Percentiles rank a stretch among this genome's conserved stretches.
phyloP scores from a whole-genome alignment of 2,888 invertebrate species.

The Ormyrus labotus region DNA sequence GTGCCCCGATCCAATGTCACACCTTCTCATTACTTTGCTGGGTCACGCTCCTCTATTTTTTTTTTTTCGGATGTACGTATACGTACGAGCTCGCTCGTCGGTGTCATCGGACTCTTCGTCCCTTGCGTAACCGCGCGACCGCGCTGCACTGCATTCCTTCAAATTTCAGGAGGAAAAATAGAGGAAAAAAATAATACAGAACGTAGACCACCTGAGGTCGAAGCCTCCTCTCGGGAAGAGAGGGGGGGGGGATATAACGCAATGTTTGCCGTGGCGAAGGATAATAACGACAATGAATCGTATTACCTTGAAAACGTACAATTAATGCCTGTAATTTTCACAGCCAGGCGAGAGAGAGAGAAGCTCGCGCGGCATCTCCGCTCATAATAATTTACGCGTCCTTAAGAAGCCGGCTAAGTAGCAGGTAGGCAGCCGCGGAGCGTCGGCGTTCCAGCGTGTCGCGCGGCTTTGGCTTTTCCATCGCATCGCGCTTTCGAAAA shows the following conservation, averaged over 20 bases:
- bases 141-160: too few relatives aligned
- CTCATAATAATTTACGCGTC: constrained; percentile 53
- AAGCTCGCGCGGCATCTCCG: not conserved
- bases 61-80: too few relatives aligned
- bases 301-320: constrained; percentile 55
- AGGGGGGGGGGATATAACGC: not conserved
- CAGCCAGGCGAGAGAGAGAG: constrained; percentile 26
- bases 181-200: not conserved
- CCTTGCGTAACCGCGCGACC: too few relatives aligned
- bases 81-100: too few relatives aligned
- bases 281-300: constrained; percentile 57
- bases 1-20: too few relatives aligned
- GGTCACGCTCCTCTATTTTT: too few relatives aligned
- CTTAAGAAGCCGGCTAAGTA: constrained; percentile 15
- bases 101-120: too few relatives aligned
- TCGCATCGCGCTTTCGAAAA: too few relatives aligned
- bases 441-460: not conserved
- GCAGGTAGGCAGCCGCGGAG: not conserved
- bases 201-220: too few relatives aligned
- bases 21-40: too few relatives aligned
- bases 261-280: constrained; percentile 35
- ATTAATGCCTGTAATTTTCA: constrained; percentile 57
- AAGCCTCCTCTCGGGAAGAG: too few relatives aligned
- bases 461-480: too few relatives aligned
- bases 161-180: not conserved